These are phyloP conservation scores for Anorthoa munda DNA, from an alignment of 2,888 invertebrate genomes.

Conservation along the genomic window DNA sequence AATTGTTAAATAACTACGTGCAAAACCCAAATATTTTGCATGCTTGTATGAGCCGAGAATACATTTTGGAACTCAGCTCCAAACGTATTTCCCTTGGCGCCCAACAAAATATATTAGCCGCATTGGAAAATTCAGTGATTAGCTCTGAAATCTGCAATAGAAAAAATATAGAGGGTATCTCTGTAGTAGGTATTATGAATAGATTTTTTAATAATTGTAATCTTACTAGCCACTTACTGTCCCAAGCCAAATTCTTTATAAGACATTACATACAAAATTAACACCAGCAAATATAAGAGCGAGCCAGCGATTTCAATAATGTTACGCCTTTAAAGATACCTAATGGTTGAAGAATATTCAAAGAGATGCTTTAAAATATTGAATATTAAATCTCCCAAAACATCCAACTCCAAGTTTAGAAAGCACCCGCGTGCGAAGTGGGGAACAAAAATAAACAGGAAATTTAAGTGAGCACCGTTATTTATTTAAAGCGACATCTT, in stretches of 20 bases:
- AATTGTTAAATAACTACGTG: slow-evolving; percentile 64
- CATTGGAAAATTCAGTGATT: neutral
- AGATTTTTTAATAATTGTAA: no score
- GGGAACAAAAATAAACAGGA: slow-evolving; percentile 87
- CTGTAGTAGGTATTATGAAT: no score
- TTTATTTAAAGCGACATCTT: slow-evolving; percentile 87
- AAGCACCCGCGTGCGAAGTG: slow-evolving; percentile 71
- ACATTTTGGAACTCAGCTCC: slow-evolving; percentile 24
- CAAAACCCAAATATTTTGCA: slow-evolving; percentile 48
- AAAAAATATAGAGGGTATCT: no score
- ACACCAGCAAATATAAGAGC: neutral
- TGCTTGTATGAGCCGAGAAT: slow-evolving; percentile 24
- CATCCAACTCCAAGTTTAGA: slow-evolving; percentile 77
- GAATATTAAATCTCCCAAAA: slow-evolving; percentile 71
- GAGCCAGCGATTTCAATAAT: neutral
- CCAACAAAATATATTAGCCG: neutral
- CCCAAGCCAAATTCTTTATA: neutral
- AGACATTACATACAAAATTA: neutral
- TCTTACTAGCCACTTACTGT: neutral
- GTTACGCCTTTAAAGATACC: neutral
- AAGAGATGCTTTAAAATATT: slow-evolving; percentile 57
- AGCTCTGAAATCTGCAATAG: neutral
- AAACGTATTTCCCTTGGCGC: neutral
- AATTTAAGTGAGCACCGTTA: slow-evolving; percentile 84
- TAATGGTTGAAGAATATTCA: slow-evolving; percentile 1